Evolutionary conservation across 2,888 invertebrate species (phyloP).

Genomic region (Cheilosia soror): DNA sequence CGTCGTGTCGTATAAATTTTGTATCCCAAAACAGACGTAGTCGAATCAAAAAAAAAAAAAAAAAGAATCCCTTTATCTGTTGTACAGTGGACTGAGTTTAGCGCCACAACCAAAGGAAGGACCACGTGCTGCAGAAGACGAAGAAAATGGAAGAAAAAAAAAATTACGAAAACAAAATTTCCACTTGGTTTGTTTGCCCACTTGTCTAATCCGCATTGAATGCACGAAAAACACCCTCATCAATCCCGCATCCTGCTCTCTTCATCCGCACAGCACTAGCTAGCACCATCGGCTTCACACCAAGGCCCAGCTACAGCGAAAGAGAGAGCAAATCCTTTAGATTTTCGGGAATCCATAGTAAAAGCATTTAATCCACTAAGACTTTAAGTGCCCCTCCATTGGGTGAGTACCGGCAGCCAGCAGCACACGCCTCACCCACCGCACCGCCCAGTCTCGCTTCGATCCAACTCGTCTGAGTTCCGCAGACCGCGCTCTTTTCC

Average conservation of each 20-base stretch:
- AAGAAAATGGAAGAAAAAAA: conserved; percentile 4
- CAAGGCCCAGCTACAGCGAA: conserved; percentile 18
- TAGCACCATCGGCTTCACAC: conserved; percentile 18
- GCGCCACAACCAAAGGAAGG: conserved; percentile 58
- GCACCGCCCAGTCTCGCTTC: conserved; percentile 34
- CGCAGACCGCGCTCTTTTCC: conserved; percentile 24
- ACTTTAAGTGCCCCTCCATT: conserved; percentile 73
- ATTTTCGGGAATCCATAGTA: conserved; percentile 73
- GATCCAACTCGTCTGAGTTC: conserved; percentile 58
- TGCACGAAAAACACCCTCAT: conserved; percentile 66
- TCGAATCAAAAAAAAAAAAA: neutral
- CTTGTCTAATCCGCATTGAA: conserved; percentile 73
- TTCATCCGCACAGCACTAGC: neutral
- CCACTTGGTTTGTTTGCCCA: conserved; percentile 71
- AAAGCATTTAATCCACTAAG: conserved; percentile 75
- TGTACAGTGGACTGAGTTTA: conserved; percentile 59
- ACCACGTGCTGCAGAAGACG: conserved; percentile 71
- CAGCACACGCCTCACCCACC: neutral
- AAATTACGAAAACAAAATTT: conserved; percentile 63
- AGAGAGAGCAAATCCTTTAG: conserved; percentile 54
- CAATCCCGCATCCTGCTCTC: conserved; percentile 29
- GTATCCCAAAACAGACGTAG: conserved; percentile 33
- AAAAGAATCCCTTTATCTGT: conserved; percentile 60
- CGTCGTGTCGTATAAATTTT: conserved; percentile 34
- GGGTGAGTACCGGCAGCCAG: conserved; percentile 34